Percentiles rank a stretch among this genome's conserved stretches.
phyloP scores from a whole-genome alignment of 1,140 invertebrate genomes.

The Orius insidiosus region DNA sequence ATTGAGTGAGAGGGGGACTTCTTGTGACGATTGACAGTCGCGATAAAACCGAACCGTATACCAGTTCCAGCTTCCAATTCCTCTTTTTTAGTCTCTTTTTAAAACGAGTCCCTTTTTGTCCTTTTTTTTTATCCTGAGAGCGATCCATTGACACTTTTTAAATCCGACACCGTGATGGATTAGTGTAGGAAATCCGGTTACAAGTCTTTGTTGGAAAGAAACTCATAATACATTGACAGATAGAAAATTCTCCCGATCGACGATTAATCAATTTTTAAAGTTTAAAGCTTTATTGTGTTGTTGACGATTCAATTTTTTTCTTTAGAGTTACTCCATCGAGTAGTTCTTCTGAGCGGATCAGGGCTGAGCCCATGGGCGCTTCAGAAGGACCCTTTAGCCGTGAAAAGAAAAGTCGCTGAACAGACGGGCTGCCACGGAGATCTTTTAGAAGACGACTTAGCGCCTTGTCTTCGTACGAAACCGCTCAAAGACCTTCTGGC shows the following conservation, averaged over 20 bases:
- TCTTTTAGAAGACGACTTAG: slow-evolving; percentile 55
- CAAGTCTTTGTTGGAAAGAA: no score
- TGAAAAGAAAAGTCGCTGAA: slow-evolving; percentile 61
- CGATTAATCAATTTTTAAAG: not conserved
- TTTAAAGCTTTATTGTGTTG: not conserved
- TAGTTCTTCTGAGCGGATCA: slow-evolving; percentile 86
- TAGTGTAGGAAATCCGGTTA: no score
- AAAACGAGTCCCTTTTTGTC: no score
- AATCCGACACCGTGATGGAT: no score
- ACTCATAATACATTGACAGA: no score
- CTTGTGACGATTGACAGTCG: no score
- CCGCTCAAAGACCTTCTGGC: slow-evolving; percentile 50
- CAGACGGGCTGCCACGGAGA: slow-evolving; percentile 62
- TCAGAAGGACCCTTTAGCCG: slow-evolving; percentile 64
- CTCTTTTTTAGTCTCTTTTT: no score
- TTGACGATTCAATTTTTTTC: slow-evolving; percentile 4
- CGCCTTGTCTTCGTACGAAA: slow-evolving; percentile 62
- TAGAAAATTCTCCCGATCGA: not conserved
- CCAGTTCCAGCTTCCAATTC: no score
- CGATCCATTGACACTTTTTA: no score
- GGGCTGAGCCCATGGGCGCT: slow-evolving; percentile 87
- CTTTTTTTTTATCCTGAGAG: no score
- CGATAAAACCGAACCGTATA: no score
- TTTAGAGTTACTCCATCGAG: slow-evolving; percentile 72
- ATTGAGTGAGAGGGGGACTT: no score